These are phyloP conservation scores for Atta colombica DNA, from an alignment of 1,140 invertebrate genomes.

Conservation along the genomic window DNA sequence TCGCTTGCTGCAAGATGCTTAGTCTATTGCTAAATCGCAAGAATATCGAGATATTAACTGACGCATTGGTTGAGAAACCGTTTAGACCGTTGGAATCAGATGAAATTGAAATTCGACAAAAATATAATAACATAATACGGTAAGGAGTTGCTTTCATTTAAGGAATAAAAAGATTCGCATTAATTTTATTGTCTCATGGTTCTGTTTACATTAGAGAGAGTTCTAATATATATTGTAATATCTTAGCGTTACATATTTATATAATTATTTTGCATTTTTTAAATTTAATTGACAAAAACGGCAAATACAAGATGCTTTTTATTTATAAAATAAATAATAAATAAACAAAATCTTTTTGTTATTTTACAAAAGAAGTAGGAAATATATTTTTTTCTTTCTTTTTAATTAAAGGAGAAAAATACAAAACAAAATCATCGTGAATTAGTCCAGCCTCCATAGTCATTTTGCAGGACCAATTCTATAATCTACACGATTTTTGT, in stretches of 20 bases:
- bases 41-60: constrained; percentile 52
- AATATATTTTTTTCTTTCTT: neutral
- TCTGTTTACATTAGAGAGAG: neutral
- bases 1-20: constrained; percentile 58
- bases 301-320: neutral
- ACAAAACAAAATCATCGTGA: neutral
- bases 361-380: neutral
- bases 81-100: constrained; percentile 48
- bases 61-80: constrained; percentile 5
- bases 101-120: constrained; percentile 65
- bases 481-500: constrained; percentile 62
- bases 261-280: neutral
- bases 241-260: neutral
- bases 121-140: constrained; percentile 62
- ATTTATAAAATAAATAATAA: neutral
- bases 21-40: constrained; percentile 38
- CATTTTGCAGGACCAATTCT: constrained; percentile 50
- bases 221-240: neutral
- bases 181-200: neutral
- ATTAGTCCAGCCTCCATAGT: neutral
- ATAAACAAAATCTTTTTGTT: neutral
- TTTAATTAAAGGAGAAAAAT: constrained; percentile 23
- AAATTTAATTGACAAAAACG: neutral
- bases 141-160: constrained; percentile 23
- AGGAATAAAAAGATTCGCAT: neutral